Base-by-base conservation (phyloP, 2,797 vertebrate genomes). In the Tympanoctomys barrerae region DNA sequence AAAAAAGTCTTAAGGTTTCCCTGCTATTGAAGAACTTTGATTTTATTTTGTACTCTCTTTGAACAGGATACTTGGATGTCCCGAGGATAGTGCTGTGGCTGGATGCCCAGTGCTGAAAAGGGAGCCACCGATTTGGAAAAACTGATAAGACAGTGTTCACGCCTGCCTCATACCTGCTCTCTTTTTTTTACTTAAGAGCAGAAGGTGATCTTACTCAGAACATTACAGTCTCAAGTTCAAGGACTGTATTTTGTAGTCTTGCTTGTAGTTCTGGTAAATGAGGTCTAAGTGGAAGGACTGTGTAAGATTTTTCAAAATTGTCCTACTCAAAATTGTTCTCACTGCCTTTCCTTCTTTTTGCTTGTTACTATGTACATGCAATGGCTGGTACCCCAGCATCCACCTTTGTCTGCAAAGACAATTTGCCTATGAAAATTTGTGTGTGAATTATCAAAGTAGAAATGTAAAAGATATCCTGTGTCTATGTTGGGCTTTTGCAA, bases 351-450 rank as follows among this genome's bases (percentile, higher is more conserved):
- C 42, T 26, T 19, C 14, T 70, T 87, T 92, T 3, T 28, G 33
- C 62, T 89, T 71, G 42, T 89, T 73, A 28, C 36, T 66, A 64
- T 49, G 21, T 73, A 64, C 22, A 83, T 71, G 81, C n/a, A 85
- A 92, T 71, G 54, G 14, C 62, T 87, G 70, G 86, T 73, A 73
- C 57, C 54, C 39, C 89, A 73, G 70, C 70, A 92, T 70, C 54
- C 46, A 54, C 57, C 14, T 83, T 61, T 39, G 39, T 61, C 64
- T 73, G 22, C 73, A 49, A 95, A 64, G 21, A 83, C 57, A 96
- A 59, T 78, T 71, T 54, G 8, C 39, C 24, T 26, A 39, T 66
- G 46, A 22, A 89, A 78, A 94, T 92, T 2, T 42, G 54, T 64
- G n/a, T 82, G 64, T 78, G 42, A 5, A 12, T 78, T 73, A 87